Percentiles rank a stretch among this genome's conserved stretches.
phyloP scores from a whole-genome alignment of 2,797 vertebrate genomes.

The Xenops minutus region DNA sequence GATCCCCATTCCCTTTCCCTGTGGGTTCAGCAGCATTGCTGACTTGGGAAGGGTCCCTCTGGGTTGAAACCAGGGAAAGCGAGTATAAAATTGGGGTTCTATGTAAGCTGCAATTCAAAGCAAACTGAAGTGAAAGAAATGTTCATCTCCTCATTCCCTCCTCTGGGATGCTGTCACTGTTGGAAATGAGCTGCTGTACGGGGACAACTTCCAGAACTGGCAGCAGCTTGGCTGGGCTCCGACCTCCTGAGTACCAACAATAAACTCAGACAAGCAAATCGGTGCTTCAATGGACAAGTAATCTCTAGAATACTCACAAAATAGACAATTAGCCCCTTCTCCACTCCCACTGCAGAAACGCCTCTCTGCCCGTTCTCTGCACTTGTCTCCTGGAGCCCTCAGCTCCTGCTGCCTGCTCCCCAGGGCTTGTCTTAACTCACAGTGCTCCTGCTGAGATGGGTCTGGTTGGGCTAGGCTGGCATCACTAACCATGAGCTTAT shows the following conservation, averaged over 20 bases:
- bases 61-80: background rate
- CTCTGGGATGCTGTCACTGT: background rate
- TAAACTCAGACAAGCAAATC: background rate
- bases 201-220: background rate
- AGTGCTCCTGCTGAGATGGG: background rate
- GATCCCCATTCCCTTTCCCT: background rate
- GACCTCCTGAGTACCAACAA: background rate
- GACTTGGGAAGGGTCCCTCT: background rate
- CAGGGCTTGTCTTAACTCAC: background rate
- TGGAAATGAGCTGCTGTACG: background rate
- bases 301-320: background rate
- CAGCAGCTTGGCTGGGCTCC: background rate
- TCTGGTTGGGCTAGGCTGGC: background rate
- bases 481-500: background rate
- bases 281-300: background rate
- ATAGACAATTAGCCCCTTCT: background rate
- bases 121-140: background rate
- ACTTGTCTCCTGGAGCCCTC: background rate
- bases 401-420: background rate
- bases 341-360: background rate
- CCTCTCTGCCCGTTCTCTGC: background rate
- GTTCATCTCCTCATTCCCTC: background rate
- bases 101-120: background rate
- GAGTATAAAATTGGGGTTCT: background rate
- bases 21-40: background rate